Evolutionary conservation across 2,113 vertebrate genomes (phyloP).

Genomic region (Sterrhoptilus dennistouni): DNA sequence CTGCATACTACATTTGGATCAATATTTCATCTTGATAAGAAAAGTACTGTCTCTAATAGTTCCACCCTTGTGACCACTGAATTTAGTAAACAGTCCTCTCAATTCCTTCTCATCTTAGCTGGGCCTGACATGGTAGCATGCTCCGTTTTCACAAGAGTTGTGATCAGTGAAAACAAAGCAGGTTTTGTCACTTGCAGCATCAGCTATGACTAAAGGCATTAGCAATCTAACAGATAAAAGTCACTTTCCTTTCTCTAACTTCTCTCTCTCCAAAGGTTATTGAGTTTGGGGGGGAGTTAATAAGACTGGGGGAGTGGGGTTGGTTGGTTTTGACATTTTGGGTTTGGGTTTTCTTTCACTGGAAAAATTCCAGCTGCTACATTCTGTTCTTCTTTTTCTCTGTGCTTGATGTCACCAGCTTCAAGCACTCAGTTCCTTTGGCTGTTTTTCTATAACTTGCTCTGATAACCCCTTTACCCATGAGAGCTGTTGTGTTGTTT

Average conservation of each 20-base stretch:
- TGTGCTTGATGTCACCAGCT: background rate
- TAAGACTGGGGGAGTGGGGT: too few species aligned
- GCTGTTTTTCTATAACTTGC: background rate
- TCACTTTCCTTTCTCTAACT: background rate
- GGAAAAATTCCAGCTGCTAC: background rate
- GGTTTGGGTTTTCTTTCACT: background rate
- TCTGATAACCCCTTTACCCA: background rate
- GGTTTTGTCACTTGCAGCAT: background rate
- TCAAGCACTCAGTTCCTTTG: background rate
- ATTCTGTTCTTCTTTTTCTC: background rate
- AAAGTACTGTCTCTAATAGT: background rate
- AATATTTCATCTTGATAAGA: background rate
- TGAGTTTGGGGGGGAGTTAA: background rate
- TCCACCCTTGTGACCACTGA: background rate
- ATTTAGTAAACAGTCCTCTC: background rate
- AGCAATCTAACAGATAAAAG: background rate
- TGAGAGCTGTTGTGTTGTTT: background rate
- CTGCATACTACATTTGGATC: background rate
- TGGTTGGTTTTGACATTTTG: background rate
- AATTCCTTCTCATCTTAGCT: background rate
- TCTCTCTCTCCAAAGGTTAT: background rate
- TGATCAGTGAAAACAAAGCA: background rate
- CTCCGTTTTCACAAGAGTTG: background rate
- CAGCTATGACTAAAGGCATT: background rate
- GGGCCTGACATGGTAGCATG: fast-evolving